phyloP scores from a whole-genome alignment of 92 coral and sea anemone species.

The Siderastrea radians region DNA sequence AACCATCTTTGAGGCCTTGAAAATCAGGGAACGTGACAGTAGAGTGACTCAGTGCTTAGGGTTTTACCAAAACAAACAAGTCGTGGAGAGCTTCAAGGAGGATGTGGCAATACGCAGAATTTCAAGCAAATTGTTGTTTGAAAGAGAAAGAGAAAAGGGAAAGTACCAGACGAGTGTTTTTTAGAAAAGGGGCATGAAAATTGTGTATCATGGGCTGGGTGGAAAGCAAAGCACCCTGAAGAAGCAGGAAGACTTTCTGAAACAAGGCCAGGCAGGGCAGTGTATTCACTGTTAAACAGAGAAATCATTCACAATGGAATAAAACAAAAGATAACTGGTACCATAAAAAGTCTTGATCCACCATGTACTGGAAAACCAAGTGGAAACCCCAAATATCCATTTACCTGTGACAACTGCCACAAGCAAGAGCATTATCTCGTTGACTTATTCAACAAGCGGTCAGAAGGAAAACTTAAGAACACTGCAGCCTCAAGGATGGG shows the following conservation, averaged over 20 bases:
- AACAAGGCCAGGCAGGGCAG: conserved; percentile 30
- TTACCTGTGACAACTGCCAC: conserved; percentile 38
- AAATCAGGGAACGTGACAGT: background rate
- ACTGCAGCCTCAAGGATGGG: background rate
- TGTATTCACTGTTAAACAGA: background rate
- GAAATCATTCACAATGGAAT: background rate
- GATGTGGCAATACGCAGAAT: conserved; percentile 12
- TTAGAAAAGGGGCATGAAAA: conserved; percentile 35
- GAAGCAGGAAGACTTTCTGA: conserved; percentile 24
- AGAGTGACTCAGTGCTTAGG: conserved; percentile 17
- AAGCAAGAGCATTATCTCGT: conserved; percentile 19
- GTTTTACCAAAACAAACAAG: conserved; percentile 17
- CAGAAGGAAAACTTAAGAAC: background rate
- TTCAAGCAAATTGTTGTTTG: conserved; percentile 29
- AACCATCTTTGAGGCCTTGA: conserved; percentile 48
- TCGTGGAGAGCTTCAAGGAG: conserved; percentile 22
- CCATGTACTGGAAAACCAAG: conserved; percentile 22
- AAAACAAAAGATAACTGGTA: background rate
- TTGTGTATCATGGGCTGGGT: conserved; percentile 15
- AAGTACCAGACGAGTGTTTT: conserved; percentile 35
- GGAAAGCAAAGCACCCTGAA: conserved; percentile 31
- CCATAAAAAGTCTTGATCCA: conserved; percentile 14
- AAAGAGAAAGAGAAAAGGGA: conserved; percentile 17
- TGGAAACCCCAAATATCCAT: conserved; percentile 21
- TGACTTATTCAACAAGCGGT: background rate